Conservation (phyloP, 2,888 invertebrate species). For the Anaspis maculata region DNA sequence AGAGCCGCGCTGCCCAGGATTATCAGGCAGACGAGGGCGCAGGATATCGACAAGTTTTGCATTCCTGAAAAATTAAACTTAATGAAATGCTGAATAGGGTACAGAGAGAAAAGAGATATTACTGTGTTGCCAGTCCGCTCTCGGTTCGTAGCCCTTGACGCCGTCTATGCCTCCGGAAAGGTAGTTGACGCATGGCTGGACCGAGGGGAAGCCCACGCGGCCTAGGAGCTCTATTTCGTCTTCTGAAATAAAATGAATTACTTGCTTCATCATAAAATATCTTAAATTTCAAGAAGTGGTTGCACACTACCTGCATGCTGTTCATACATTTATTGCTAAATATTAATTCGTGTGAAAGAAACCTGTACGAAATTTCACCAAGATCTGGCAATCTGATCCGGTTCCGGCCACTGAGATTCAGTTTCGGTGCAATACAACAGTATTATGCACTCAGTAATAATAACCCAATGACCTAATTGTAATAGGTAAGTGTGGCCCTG, state of each 20-base stretch:
- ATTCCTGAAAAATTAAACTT: conserved; percentile 56
- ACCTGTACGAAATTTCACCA: too few species aligned
- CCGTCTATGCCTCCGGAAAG: conserved; percentile 61
- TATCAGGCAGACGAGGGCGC: conserved; percentile 85
- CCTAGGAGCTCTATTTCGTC: conserved; percentile 63
- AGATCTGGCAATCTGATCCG: too few species aligned
- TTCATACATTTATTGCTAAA: too few species aligned
- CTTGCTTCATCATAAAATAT: neutral
- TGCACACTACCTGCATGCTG: too few species aligned
- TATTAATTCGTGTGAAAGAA: too few species aligned
- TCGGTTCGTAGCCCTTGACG: conserved; percentile 58
- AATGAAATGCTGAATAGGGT: neutral
- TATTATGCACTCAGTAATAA: too few species aligned
- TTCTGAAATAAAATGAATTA: conserved; percentile 43
- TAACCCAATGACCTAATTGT: too few species aligned
- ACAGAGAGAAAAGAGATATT: conserved; percentile 39
- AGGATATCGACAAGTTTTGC: conserved; percentile 93
- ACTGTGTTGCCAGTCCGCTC: conserved; percentile 75
- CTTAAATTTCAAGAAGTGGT: too few species aligned
- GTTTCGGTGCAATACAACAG: too few species aligned
- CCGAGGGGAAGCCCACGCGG: conserved; percentile 57
- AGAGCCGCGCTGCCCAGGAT: conserved; percentile 79
- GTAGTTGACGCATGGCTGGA: conserved; percentile 72
- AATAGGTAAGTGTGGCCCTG: too few species aligned
- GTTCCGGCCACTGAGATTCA: too few species aligned